phyloP scores from a whole-genome alignment of 2,797 vertebrate species.

The Eidolon dupreanum region DNA sequence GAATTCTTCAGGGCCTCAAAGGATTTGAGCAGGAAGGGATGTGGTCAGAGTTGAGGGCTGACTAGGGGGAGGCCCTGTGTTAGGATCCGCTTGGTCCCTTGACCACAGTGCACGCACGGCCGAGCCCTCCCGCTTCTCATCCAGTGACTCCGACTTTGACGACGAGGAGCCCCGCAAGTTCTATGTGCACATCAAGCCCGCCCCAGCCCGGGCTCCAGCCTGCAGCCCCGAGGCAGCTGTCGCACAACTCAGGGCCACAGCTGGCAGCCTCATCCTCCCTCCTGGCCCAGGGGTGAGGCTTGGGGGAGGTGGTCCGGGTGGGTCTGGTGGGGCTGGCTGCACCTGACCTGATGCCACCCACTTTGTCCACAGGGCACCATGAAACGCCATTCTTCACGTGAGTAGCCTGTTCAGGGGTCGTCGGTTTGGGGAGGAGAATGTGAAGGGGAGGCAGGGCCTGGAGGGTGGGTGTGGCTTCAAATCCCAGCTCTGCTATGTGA shows the following conservation, averaged over 20 bases:
- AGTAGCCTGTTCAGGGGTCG: slow-evolving; percentile 67
- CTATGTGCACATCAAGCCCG: slow-evolving; percentile 93
- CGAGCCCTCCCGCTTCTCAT: slow-evolving; percentile 90
- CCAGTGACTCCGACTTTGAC: slow-evolving; percentile 96
- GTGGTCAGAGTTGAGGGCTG: not conserved
- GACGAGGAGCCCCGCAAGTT: slow-evolving; percentile 96
- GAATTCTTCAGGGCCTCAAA: not conserved
- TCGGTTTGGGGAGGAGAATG: not conserved
- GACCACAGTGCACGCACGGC: slow-evolving; percentile 83
- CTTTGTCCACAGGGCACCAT: slow-evolving; percentile 83
- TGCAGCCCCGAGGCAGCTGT: slow-evolving; percentile 85
- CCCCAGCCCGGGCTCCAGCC: slow-evolving; percentile 73
- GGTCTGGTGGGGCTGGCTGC: not conserved
- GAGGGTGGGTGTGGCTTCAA: not conserved
- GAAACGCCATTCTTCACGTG: slow-evolving; percentile 84
- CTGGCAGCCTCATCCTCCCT: slow-evolving; percentile 92
- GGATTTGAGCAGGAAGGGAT: not conserved
- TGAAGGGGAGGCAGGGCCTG: not conserved
- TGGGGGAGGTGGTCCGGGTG: accelerated
- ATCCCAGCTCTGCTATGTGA: not conserved
- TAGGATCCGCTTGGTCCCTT: slow-evolving; percentile 75
- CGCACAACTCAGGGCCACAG: slow-evolving; percentile 93
- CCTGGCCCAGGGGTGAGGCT: slow-evolving; percentile 87
- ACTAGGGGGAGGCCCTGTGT: accelerated
- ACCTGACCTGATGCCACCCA: accelerated